A percentile compares a stretch with the other conserved stretches of the same genome.
Evolutionary conservation across 2,113 vertebrate species (phyloP).

Genomic region (Bubo bubo): DNA sequence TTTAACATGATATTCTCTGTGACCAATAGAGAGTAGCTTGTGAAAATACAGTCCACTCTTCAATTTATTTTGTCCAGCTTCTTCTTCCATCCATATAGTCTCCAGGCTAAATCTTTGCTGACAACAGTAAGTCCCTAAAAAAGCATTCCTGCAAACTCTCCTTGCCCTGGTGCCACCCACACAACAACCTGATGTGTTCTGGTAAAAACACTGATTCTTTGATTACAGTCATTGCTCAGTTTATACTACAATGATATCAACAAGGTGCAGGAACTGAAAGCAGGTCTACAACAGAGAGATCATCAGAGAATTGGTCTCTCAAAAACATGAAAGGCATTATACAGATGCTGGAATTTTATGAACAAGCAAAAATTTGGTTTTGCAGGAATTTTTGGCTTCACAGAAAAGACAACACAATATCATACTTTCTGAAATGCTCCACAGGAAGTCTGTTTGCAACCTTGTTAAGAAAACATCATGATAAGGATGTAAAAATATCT

Average conservation of each 20-base stretch:
- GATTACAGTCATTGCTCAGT: slow-evolving; percentile 25
- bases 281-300: not conserved
- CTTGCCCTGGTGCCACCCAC: slow-evolving; percentile 7
- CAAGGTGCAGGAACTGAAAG: not conserved
- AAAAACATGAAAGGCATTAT: not conserved
- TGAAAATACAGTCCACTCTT: not conserved
- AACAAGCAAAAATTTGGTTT: not conserved
- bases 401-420: not conserved
- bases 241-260: not conserved
- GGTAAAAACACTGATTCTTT: slow-evolving; percentile 24
- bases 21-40: not conserved
- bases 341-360: not conserved
- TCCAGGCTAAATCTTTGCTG: not conserved
- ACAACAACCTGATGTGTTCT: not conserved
- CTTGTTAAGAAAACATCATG: not conserved
- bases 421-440: not conserved
- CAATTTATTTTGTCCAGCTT: not conserved
- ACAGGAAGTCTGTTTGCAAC: not conserved
- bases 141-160: not conserved
- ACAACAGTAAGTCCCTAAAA: not conserved
- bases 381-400: not conserved
- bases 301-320: not conserved
- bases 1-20: not conserved
- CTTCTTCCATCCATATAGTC: not conserved
- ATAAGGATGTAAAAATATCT: not conserved